Conservation (phyloP, 1,140 invertebrate species). For the Drosophila nasuta region DNA sequence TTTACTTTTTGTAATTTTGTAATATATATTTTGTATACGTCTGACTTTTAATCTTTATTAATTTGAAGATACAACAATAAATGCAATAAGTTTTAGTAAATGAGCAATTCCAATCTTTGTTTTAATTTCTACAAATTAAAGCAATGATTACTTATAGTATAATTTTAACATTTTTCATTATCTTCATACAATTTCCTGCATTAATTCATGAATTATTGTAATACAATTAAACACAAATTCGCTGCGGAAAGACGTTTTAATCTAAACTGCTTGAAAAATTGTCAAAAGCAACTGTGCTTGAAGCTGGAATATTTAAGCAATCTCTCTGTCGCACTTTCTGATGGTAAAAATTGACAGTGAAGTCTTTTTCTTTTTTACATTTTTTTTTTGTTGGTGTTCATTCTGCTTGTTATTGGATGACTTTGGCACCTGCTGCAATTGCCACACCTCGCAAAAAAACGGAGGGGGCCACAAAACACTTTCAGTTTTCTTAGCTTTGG, state of each 20-base stretch:
- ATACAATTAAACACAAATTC: not conserved
- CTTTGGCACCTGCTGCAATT: constrained; percentile 30
- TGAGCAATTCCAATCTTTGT: no score
- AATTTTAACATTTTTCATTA: no score
- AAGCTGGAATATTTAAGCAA: not conserved
- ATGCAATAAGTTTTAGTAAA: no score
- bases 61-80: no score
- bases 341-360: not conserved
- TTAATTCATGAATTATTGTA: not conserved
- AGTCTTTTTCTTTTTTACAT: not conserved
- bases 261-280: not conserved
- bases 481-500: constrained; percentile 58
- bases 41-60: no score
- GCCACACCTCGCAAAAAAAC: not conserved
- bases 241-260: not conserved
- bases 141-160: no score
- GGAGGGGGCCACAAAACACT: constrained; percentile 48
- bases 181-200: no score
- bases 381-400: constrained; percentile 3
- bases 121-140: no score
- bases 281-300: not conserved
- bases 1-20: no score
- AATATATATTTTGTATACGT: no score
- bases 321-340: not conserved
- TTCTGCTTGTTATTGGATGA: constrained; percentile 6